Evolutionary conservation across 1,140 invertebrate genomes (phyloP).

Genomic region (Cepaea nemoralis): DNA sequence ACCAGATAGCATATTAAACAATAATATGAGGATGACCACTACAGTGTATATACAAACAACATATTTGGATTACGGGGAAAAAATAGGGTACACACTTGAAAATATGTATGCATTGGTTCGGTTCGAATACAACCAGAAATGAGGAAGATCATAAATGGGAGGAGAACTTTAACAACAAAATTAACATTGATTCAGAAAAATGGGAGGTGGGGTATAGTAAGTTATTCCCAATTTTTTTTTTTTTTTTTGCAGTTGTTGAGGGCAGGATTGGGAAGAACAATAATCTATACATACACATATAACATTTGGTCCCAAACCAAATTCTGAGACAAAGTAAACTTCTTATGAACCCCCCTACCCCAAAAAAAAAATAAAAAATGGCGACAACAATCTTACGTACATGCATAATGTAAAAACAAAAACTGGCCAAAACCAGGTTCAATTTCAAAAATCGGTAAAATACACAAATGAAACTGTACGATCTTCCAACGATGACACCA

Average conservation of each 20-base stretch:
- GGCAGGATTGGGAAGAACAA: too few relatives aligned
- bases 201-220: too few relatives aligned
- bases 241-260: too few relatives aligned
- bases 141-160: too few relatives aligned
- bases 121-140: neutral
- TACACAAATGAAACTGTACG: neutral
- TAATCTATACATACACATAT: too few relatives aligned
- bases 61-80: neutral
- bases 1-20: neutral
- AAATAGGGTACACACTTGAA: neutral
- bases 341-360: neutral
- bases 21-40: neutral
- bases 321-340: neutral
- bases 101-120: neutral
- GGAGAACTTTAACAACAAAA: neutral
- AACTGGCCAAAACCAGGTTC: neutral
- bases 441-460: neutral
- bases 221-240: too few relatives aligned
- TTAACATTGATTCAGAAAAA: too few relatives aligned
- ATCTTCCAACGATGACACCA: too few relatives aligned
- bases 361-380: neutral
- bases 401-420: neutral
- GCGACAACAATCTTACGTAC: neutral
- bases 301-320: conserved; percentile 5
- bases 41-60: neutral